Percentiles rank a stretch among this genome's conserved stretches.
These are phyloP conservation scores for Penaeus vannamei DNA, from an alignment of 1,140 invertebrate species.

Conservation along the genomic window DNA sequence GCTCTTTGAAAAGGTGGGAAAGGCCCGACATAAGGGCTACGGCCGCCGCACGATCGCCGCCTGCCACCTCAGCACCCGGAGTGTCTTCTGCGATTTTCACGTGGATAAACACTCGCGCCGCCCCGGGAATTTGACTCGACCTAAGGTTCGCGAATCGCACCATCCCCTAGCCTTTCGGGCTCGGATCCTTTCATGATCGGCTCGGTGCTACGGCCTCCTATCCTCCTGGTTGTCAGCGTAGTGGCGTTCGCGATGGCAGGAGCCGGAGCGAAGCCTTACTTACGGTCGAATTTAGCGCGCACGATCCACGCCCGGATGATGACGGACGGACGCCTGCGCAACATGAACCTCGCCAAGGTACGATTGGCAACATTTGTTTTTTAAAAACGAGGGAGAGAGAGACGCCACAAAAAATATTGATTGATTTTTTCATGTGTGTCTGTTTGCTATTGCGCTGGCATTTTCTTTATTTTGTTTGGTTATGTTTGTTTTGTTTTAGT, in stretches of 20 bases:
- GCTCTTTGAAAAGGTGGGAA: conserved; percentile 5
- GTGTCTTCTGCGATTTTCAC: conserved; percentile 41
- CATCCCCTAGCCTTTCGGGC: conserved; percentile 5
- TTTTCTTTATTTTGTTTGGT: too few relatives aligned
- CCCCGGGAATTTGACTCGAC: conserved; percentile 31
- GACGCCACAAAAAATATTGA: not conserved
- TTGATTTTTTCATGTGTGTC: not conserved
- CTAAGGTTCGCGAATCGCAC: conserved; percentile 38
- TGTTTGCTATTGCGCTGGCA: too few relatives aligned
- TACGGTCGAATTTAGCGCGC: conserved; percentile 62
- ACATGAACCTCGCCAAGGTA: conserved; percentile 49
- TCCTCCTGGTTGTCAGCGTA: not conserved
- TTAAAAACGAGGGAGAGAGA: not conserved
- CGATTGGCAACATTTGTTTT: conserved; percentile 27
- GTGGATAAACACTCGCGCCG: conserved; percentile 45
- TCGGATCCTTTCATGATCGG: conserved; percentile 32
- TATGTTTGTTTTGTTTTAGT: too few relatives aligned
- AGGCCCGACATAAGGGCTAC: not conserved
- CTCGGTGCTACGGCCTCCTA: not conserved
- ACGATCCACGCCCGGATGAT: conserved; percentile 53
- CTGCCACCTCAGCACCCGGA: not conserved
- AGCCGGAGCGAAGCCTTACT: conserved; percentile 32
- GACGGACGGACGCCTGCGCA: conserved; percentile 59
- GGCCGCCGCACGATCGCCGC: not conserved
- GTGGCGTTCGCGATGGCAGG: conserved; percentile 32